A percentile compares a stretch with the other conserved stretches of the same genome.
phyloP scores from a whole-genome alignment of 2,113 vertebrate genomes.

The Microtus pennsylvanicus region DNA sequence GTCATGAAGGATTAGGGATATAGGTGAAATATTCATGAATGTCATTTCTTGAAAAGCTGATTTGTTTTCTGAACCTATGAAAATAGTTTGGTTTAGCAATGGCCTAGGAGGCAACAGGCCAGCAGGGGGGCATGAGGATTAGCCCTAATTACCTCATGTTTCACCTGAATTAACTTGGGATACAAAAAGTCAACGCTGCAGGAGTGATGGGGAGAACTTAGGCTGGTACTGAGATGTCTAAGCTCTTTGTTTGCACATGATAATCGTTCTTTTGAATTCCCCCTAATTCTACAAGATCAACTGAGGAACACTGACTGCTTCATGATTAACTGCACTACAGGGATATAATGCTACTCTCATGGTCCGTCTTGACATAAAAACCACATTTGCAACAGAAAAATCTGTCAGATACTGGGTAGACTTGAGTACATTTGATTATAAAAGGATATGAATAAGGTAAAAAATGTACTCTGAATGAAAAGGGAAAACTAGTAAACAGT shows the following conservation, averaged over 20 bases:
- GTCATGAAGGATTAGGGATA: constrained; percentile 71
- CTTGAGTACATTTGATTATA: background rate
- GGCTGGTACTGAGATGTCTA: constrained; percentile 85
- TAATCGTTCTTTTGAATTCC: constrained; percentile 89
- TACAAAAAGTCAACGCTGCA: constrained; percentile 89
- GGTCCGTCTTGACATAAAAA: constrained; percentile 52
- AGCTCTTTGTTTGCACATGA: constrained; percentile 87
- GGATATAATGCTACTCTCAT: constrained; percentile 63
- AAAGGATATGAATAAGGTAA: background rate
- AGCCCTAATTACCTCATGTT: constrained; percentile 90
- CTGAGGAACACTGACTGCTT: constrained; percentile 72
- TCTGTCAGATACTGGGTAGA: constrained; percentile 15
- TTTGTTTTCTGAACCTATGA: constrained; percentile 75
- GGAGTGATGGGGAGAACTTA: constrained; percentile 85
- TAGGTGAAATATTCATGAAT: constrained; percentile 64
- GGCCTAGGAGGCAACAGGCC: constrained; percentile 85
- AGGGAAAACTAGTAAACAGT: background rate
- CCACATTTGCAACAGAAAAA: constrained; percentile 25
- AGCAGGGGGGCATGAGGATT: constrained; percentile 88
- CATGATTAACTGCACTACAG: constrained; percentile 81
- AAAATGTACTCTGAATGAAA: background rate
- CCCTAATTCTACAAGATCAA: constrained; percentile 88
- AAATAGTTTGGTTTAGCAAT: constrained; percentile 80
- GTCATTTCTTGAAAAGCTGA: constrained; percentile 82
- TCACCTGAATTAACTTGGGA: constrained; percentile 91